These are phyloP conservation scores for Scaptomyza parva DNA, from an alignment of 2,888 invertebrate genomes.

Conservation along the genomic window DNA sequence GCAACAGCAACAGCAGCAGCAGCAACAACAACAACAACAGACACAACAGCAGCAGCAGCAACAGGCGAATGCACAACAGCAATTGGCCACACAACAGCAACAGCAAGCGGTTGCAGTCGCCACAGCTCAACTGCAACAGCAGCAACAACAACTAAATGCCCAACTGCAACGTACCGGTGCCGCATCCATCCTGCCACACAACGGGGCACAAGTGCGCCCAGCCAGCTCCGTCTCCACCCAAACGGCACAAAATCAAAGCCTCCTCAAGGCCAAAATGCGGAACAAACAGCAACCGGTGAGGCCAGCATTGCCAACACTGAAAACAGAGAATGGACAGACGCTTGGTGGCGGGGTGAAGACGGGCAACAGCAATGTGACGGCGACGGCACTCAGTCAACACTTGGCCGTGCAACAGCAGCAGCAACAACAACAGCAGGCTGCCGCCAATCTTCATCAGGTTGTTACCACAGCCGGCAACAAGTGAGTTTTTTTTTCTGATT, in stretches of 20 bases:
- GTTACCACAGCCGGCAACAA: constrained; percentile 86
- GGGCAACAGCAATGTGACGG: constrained; percentile 70
- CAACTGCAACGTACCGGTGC: constrained; percentile 76
- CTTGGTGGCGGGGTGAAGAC: constrained; percentile 85
- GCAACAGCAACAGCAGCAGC: constrained; percentile 74
- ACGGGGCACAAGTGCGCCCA: constrained; percentile 88
- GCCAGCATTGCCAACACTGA: constrained; percentile 88
- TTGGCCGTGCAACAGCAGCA: constrained; percentile 68
- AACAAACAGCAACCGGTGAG: constrained; percentile 89
- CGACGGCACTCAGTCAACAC: constrained; percentile 72
- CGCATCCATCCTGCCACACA: constrained; percentile 87
- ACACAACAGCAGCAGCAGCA: constrained; percentile 62
- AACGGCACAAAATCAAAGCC: constrained; percentile 86
- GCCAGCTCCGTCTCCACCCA: constrained; percentile 94
- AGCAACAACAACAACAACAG: constrained; percentile 59
- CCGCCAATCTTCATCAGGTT: constrained; percentile 85
- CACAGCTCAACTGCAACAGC: constrained; percentile 59
- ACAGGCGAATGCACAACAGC: constrained; percentile 61
- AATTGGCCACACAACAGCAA: constrained; percentile 35
- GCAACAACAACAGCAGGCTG: constrained; percentile 42
- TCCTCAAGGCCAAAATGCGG: constrained; percentile 86
- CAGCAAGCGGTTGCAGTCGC: constrained; percentile 75
- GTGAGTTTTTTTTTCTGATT: constrained; percentile 81
- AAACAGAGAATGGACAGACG: constrained; percentile 88
- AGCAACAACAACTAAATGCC: constrained; percentile 65